Evolutionary conservation across 2,797 vertebrate genomes (phyloP).

Genomic region (Tarsius wallacei): DNA sequence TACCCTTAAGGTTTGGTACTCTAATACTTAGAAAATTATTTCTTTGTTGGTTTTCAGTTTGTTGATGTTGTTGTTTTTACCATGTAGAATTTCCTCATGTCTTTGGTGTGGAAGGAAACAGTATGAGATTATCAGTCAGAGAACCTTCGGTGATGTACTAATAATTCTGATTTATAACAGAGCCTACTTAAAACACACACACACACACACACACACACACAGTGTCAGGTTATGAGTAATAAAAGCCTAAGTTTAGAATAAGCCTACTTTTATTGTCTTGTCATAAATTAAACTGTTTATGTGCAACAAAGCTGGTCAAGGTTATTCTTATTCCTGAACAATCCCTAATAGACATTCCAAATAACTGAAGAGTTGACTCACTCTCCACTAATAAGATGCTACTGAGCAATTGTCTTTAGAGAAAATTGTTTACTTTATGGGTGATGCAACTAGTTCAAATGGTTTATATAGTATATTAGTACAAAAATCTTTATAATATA

Average conservation of each 20-base stretch:
- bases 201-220: no score
- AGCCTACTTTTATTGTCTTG: slow-evolving; percentile 51
- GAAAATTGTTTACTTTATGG: slow-evolving; percentile 40
- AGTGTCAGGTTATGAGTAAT: slow-evolving; percentile 15
- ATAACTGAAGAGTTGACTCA: background rate
- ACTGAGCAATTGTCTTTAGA: slow-evolving; percentile 20
- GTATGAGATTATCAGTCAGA: background rate
- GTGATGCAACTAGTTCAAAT: slow-evolving; percentile 56
- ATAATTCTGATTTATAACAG: slow-evolving; percentile 33
- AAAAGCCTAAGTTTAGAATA: slow-evolving; percentile 51
- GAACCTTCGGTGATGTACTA: background rate
- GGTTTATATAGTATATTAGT: slow-evolving; percentile 52
- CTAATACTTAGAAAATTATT: background rate
- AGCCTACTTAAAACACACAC: slow-evolving; percentile 40
- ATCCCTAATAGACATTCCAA: background rate
- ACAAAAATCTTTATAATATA: slow-evolving; percentile 74
- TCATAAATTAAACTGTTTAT: slow-evolving; percentile 15
- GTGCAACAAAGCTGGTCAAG: slow-evolving; percentile 3
- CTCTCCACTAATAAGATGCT: slow-evolving; percentile 47
- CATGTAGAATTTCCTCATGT: background rate
- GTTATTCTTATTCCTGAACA: background rate
- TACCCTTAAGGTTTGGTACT: background rate
- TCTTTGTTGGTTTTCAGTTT: background rate
- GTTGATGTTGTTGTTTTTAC: background rate
- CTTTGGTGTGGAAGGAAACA: background rate